phyloP scores from a whole-genome alignment of 2,113 vertebrate species.

The Desmodus rotundus region DNA sequence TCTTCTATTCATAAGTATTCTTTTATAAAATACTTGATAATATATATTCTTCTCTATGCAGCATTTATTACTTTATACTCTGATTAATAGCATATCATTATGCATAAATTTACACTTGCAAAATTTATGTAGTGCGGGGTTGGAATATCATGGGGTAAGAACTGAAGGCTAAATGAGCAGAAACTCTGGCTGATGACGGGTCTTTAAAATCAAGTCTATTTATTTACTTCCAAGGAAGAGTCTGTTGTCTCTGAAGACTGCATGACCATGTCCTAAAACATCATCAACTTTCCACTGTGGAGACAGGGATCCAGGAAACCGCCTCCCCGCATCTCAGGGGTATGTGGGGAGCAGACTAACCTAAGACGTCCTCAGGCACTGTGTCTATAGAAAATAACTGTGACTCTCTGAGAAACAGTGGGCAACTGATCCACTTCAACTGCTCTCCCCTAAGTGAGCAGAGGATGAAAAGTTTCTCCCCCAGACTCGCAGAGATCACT shows the following conservation, averaged over 20 bases:
- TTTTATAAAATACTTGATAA: constrained; percentile 65
- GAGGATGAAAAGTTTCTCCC: not conserved
- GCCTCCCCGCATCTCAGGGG: not conserved
- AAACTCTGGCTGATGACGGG: constrained; percentile 55
- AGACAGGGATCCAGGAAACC: constrained; percentile 27
- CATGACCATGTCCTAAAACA: constrained; percentile 27
- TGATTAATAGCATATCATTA: constrained; percentile 76
- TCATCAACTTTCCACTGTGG: not conserved
- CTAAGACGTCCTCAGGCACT: not conserved
- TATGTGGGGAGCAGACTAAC: not conserved
- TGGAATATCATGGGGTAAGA: constrained; percentile 55
- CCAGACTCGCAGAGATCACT: no score
- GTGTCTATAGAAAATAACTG: not conserved
- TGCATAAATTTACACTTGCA: constrained; percentile 77
- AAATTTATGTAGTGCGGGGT: constrained; percentile 79
- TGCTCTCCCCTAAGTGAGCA: no score
- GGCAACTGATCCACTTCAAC: not conserved
- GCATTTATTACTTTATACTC: constrained; percentile 80
- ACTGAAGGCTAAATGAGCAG: constrained; percentile 65
- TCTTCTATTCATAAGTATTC: constrained; percentile 54
- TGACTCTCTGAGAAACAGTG: not conserved
- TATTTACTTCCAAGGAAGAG: not conserved
- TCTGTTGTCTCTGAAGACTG: constrained; percentile 62
- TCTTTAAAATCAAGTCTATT: constrained; percentile 65
- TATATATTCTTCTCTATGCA: constrained; percentile 72